A percentile compares a stretch with the other conserved stretches of the same genome.
Evolutionary conservation across 2,888 invertebrate species (phyloP).

Genomic region (Glaucopsyche alexis): DNA sequence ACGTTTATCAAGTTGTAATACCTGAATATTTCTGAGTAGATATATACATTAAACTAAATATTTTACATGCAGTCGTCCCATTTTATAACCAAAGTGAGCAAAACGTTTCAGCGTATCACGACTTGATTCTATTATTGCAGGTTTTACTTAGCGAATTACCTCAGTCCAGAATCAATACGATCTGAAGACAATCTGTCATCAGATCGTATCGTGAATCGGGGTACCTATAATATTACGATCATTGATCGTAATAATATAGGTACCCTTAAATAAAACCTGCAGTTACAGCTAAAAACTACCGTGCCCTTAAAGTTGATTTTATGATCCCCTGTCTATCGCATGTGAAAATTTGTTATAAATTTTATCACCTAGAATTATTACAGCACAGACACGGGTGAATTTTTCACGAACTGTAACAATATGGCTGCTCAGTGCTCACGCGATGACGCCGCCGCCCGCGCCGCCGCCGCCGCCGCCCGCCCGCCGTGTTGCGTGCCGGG

Average conservation of each 20-base stretch:
- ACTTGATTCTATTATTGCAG: too few relatives aligned
- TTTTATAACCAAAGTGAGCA: too few relatives aligned
- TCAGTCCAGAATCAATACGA: too few relatives aligned
- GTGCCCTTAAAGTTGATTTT: neutral
- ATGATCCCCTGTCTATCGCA: neutral
- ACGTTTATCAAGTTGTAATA: too few relatives aligned
- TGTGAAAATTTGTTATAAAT: neutral
- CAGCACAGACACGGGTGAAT: conserved; percentile 33
- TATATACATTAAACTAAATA: too few relatives aligned
- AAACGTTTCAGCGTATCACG: too few relatives aligned
- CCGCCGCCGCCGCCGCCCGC: neutral
- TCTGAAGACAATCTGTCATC: neutral
- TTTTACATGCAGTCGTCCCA: too few relatives aligned
- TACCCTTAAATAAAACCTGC: too few relatives aligned
- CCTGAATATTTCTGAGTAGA: too few relatives aligned
- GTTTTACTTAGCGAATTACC: too few relatives aligned
- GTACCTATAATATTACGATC: too few relatives aligned
- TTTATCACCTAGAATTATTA: conserved; percentile 25
- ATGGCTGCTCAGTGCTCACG: conserved; percentile 42
- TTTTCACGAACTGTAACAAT: conserved; percentile 46
- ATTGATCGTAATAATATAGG: too few relatives aligned
- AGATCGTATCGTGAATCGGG: neutral
- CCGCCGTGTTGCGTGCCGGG: conserved; percentile 51
- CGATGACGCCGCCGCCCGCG: conserved; percentile 40
- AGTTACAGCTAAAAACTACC: neutral